Percentiles rank a stretch among this genome's conserved stretches.
phyloP scores from a whole-genome alignment of 2,797 vertebrate species.

The Alcedo quadribrachys region DNA sequence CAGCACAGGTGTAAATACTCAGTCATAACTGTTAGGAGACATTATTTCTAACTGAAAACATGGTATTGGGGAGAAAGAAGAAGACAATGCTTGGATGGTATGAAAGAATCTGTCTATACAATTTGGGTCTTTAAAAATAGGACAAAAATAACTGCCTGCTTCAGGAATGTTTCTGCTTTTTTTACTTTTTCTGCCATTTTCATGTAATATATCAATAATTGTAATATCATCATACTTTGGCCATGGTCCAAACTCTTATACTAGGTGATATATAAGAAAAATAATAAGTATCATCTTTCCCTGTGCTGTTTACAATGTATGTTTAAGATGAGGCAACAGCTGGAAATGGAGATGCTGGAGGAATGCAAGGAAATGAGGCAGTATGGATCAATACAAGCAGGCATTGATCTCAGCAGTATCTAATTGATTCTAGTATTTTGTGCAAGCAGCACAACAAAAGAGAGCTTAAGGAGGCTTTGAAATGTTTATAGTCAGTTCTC shows the following conservation, averaged over 20 bases:
- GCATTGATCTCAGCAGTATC: not conserved
- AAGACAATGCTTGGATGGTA: not conserved
- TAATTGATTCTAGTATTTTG: not conserved
- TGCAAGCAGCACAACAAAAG: not conserved
- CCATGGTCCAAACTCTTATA: not conserved
- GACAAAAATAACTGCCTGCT: not conserved
- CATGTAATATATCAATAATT: not conserved
- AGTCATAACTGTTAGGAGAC: not conserved
- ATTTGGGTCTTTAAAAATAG: not conserved
- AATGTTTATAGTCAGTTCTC: not conserved
- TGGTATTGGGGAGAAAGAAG: not conserved
- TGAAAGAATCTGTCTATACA: not conserved
- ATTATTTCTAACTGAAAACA: not conserved
- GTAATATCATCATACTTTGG: not conserved
- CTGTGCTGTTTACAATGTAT: not conserved
- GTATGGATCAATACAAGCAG: accelerated
- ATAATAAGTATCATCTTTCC: not conserved
- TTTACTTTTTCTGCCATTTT: not conserved
- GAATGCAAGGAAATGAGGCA: not conserved
- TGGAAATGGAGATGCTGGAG: not conserved
- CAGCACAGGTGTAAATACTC: not conserved
- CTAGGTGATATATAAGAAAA: not conserved
- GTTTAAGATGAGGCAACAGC: not conserved
- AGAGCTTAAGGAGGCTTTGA: not conserved
- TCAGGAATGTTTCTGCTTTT: not conserved